Percentiles rank a stretch among this genome's conserved stretches.
These are phyloP conservation scores for Acipenser transmontanus DNA, from an alignment of 2,797 vertebrate species.

Conservation along the genomic window DNA sequence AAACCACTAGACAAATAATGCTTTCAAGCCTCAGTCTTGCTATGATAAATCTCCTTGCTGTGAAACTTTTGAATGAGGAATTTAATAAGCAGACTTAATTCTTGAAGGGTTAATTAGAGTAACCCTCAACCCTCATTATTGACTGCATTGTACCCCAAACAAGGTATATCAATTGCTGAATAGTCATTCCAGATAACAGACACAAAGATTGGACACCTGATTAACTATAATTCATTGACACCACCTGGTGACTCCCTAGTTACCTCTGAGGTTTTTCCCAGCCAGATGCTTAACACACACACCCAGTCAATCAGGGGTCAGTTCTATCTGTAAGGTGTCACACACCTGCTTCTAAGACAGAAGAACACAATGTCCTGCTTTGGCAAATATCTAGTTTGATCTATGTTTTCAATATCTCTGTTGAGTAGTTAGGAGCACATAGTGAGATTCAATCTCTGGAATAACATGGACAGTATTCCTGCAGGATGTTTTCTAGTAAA, in stretches of 20 bases:
- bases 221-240: slow-evolving; percentile 53
- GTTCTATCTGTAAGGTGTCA: slow-evolving; percentile 9
- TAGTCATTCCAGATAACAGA: slow-evolving; percentile 24
- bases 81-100: background rate
- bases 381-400: too few relatives aligned
- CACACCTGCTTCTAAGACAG: too few relatives aligned
- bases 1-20: background rate
- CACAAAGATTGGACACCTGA: slow-evolving; percentile 6
- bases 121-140: background rate
- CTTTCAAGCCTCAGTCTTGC: background rate
- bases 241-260: slow-evolving; percentile 64
- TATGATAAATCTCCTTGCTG: background rate
- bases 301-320: slow-evolving; percentile 58
- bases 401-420: too few relatives aligned
- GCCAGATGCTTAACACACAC: slow-evolving; percentile 59
- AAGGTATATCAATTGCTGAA: slow-evolving; percentile 25
- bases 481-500: too few relatives aligned
- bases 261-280: slow-evolving; percentile 60
- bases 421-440: too few relatives aligned
- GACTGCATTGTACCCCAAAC: slow-evolving; percentile 6
- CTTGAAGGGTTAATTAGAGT: slow-evolving; percentile 6
- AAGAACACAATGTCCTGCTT: too few relatives aligned
- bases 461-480: too few relatives aligned
- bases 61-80: background rate
- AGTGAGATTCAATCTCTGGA: too few relatives aligned